Percentiles rank a stretch among this genome's conserved stretches.
These are phyloP conservation scores for Diplodus sargus DNA, from an alignment of 2,797 vertebrate genomes.

Conservation along the genomic window DNA sequence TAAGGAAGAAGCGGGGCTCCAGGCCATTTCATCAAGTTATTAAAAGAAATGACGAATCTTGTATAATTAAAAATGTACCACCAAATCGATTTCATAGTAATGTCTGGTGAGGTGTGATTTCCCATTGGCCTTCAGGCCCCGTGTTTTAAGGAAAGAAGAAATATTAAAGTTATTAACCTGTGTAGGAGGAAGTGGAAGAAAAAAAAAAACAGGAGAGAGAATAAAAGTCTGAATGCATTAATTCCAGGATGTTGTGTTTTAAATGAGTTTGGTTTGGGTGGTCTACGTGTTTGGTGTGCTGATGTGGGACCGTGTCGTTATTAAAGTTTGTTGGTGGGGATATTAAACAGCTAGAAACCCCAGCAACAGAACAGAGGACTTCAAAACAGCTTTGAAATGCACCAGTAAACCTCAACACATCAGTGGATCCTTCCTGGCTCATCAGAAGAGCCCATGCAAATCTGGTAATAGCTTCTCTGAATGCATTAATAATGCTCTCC, in stretches of 20 bases:
- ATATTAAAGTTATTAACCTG: conserved; percentile 61
- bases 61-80: conserved; percentile 69
- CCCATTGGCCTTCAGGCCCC: conserved; percentile 41
- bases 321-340: conserved; percentile 56
- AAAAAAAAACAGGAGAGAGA: neutral
- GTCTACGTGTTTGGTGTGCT: conserved; percentile 40
- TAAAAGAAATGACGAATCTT: conserved; percentile 62
- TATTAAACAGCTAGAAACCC: conserved; percentile 55
- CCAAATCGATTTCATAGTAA: conserved; percentile 63
- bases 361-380: conserved; percentile 44
- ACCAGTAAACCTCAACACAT: conserved; percentile 58
- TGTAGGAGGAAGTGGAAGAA: conserved; percentile 14
- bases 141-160: conserved; percentile 46
- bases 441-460: conserved; percentile 65
- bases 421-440: conserved; percentile 51
- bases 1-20: conserved; percentile 48
- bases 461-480: conserved; percentile 65
- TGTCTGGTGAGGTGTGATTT: conserved; percentile 61
- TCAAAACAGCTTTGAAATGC: conserved; percentile 68
- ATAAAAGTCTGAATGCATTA: conserved; percentile 30
- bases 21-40: conserved; percentile 47
- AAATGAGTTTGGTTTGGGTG: conserved; percentile 41
- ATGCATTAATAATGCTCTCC: conserved; percentile 69
- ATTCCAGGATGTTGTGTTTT: conserved; percentile 58
- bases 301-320: conserved; percentile 44